phyloP scores from a whole-genome alignment of 1,140 invertebrate genomes.

The Brachionus plicatilis region DNA sequence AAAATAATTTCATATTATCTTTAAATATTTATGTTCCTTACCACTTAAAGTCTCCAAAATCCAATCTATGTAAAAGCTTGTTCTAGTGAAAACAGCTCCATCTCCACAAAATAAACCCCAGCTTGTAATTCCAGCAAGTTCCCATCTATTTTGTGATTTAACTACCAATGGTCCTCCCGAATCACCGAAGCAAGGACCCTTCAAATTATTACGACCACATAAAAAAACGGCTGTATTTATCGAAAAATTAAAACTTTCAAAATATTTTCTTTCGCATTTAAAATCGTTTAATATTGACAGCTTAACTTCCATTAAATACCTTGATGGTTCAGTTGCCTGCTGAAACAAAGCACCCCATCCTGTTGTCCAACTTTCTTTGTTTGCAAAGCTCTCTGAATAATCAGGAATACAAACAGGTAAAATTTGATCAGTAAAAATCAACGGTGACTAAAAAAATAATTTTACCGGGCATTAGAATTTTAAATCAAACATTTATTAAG shows the following conservation, averaged over 20 bases:
- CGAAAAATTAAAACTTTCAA: too few relatives aligned
- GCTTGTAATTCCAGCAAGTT: conserved; percentile 15
- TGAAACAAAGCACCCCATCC: conserved; percentile 6
- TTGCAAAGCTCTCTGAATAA: not conserved
- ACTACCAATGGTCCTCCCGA: conserved; percentile 38
- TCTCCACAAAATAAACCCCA: conserved; percentile 36
- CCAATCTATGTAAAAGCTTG: not conserved
- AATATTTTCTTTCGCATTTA: not conserved
- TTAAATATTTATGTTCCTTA: too few relatives aligned
- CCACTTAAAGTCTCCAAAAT: not conserved
- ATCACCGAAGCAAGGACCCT: conserved; percentile 3
- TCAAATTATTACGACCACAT: not conserved
- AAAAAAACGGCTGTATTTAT: too few relatives aligned
- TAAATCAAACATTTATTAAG: not conserved
- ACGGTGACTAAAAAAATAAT: not conserved
- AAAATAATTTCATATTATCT: too few relatives aligned
- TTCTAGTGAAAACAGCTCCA: conserved; percentile 38
- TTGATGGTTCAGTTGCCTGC: not conserved
- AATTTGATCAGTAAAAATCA: not conserved
- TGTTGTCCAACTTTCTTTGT: not conserved
- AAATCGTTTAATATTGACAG: conserved; percentile 13
- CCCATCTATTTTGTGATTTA: not conserved
- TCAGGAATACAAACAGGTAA: not conserved
- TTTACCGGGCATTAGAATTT: too few relatives aligned
- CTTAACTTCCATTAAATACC: conserved; percentile 24